Base-by-base conservation (phyloP, 2,797 vertebrate species). In the Sebastes diploproa region DNA sequence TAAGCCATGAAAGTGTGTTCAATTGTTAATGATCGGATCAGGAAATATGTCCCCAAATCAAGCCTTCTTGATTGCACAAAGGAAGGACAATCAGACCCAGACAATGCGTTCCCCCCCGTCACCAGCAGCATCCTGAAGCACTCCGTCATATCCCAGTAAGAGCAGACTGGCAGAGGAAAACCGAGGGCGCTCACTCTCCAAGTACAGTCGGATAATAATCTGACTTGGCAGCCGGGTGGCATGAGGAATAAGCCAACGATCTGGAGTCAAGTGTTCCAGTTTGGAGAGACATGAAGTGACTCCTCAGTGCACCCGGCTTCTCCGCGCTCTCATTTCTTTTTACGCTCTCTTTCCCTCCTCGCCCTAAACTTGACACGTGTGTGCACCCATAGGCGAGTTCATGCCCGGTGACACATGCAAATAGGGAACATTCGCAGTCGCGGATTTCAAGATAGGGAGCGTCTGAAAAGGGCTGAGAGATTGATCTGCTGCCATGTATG, bases 61-160 rank as follows among this genome's bases (percentile, higher is more conserved):
- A 25, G 67, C 64, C 6, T 30, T 55, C 80, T 58, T 94, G 91
- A 94, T 94, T 93, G 84, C 78, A 54, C 77, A 65, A 82, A 89
- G 83, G 92, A 92, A 91, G 80, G 86, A 88, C 91, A 92, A 91
- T 91, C 91, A 88, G 76, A 84, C 42, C 46, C 79, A 90, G 82
- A 93, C 89, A 88, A 82, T 84, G 78, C 32, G 1, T 13, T 46
- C 62, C 64, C 80, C 78, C 20, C 20, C 25, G 77, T 86, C 83
- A 82, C 59, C 76, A 68, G 71, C 82, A 77, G 70, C 81, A 80
- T 89, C 83, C 88, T 86, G 80, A 78, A 76, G 32, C 77, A 29
- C 59, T 77, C 75, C 20, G 52, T 83, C 82, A 83, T 65, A 68
- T 90, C 86, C 81, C 76, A 77, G 63, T 69, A 22, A 80, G 63